Conservation (phyloP, 1,140 invertebrate genomes). For the Drosophila santomea region DNA sequence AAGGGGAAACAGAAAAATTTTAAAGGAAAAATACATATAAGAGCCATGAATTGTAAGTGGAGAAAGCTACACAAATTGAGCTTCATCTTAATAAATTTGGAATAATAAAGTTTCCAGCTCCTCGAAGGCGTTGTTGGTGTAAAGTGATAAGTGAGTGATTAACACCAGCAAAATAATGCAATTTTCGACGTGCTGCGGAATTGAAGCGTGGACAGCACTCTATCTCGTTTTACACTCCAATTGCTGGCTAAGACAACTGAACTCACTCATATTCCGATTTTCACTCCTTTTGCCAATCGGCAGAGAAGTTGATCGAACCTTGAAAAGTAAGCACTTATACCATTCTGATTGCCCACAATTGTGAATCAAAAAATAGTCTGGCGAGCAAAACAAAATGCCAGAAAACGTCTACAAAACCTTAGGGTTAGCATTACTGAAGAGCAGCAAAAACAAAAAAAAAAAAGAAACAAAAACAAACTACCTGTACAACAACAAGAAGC, state of each 20-base stretch:
- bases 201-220: conserved; percentile 38
- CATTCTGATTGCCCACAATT: conserved; percentile 45
- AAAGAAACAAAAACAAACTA: conserved; percentile 37
- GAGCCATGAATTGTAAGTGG: conserved; percentile 5
- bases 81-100: conserved; percentile 16
- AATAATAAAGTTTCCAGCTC: conserved; percentile 7
- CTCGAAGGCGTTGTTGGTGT: conserved; percentile 8
- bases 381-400: conserved; percentile 9
- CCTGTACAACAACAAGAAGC: conserved; percentile 15
- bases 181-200: conserved; percentile 13
- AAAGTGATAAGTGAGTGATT: conserved; percentile 46
- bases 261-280: neutral
- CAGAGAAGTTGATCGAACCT: conserved; percentile 74
- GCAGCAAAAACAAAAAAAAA: conserved; percentile 50
- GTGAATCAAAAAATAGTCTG: conserved; percentile 11
- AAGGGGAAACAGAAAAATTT: too few relatives aligned
- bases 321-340: conserved; percentile 59
- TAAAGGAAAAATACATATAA: neutral
- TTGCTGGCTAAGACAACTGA: conserved; percentile 31
- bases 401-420: conserved; percentile 32
- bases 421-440: conserved; percentile 63
- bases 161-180: conserved; percentile 29
- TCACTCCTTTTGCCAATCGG: conserved; percentile 3
- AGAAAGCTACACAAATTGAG: conserved; percentile 6
- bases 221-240: conserved; percentile 67